These are phyloP conservation scores for Azemiops feae DNA, from an alignment of 2,113 vertebrate species.

Conservation along the genomic window DNA sequence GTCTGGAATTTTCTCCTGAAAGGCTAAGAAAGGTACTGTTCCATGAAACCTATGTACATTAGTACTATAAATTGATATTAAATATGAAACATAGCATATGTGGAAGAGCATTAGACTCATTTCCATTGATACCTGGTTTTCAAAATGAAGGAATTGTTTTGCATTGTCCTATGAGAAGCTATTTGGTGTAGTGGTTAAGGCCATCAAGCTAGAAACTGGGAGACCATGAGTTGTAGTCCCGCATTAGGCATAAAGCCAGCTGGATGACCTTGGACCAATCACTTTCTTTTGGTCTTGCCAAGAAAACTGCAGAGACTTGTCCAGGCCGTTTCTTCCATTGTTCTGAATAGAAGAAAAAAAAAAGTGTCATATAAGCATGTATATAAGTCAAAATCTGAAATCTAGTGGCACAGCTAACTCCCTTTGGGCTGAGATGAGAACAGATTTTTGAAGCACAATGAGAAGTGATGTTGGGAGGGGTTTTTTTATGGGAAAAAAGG, in stretches of 20 bases:
- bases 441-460: neutral
- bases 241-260: neutral
- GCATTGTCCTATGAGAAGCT: neutral
- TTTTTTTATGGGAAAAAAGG: neutral
- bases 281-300: neutral
- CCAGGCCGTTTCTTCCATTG: neutral
- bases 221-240: neutral
- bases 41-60: neutral
- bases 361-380: neutral
- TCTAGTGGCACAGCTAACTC: too few species aligned
- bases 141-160: neutral
- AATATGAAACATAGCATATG: neutral
- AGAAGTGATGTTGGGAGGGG: neutral
- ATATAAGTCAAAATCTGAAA: neutral
- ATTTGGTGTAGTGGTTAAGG: neutral
- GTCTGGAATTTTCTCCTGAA: constrained; percentile 96
- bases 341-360: neutral
- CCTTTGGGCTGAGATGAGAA: neutral
- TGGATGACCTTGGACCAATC: neutral
- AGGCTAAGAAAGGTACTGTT: constrained; percentile 87
- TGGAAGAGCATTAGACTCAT: neutral
- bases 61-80: neutral
- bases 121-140: neutral
- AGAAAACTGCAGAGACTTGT: neutral
- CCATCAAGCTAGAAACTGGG: neutral